A percentile compares a stretch with the other conserved stretches of the same genome.
Evolutionary conservation across 2,797 vertebrate genomes (phyloP).

Genomic region (Lithobates sylvaticus): DNA sequence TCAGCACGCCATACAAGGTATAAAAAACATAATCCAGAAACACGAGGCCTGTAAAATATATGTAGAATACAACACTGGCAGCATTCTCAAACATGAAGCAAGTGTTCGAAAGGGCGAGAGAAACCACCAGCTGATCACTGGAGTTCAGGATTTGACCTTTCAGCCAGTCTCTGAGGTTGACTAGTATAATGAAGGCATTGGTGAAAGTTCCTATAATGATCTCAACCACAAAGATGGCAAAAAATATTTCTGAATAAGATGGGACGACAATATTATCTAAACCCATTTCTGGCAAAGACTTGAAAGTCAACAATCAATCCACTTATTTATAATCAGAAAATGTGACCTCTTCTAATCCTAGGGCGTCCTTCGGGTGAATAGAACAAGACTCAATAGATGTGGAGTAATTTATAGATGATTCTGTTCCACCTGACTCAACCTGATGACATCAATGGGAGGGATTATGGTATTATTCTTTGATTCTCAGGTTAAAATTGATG

Average conservation of each 20-base stretch:
- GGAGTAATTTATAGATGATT: slow-evolving; percentile 6
- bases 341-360: too few species aligned
- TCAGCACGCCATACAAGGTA: neutral
- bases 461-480: neutral
- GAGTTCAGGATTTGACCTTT: slow-evolving; percentile 12
- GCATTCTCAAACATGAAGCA: slow-evolving; percentile 12
- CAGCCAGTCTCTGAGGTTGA: slow-evolving; percentile 28
- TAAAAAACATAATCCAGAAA: slow-evolving; percentile 22
- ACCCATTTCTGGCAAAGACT: slow-evolving; percentile 12
- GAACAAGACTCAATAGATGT: too few species aligned
- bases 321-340: too few species aligned
- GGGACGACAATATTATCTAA: slow-evolving; percentile 23
- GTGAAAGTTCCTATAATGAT: neutral
- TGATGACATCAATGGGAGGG: slow-evolving; percentile 18
- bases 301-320: neutral
- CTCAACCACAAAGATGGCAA: slow-evolving; percentile 19
- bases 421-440: neutral
- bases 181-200: slow-evolving; percentile 33
- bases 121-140: slow-evolving; percentile 17
- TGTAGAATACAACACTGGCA: neutral
- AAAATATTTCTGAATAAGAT: neutral
- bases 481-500: slow-evolving; percentile 22
- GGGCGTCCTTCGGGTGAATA: too few species aligned
- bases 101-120: slow-evolving; percentile 28
- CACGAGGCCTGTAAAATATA: neutral